Conservation (phyloP, 2,113 vertebrate species). For the Sinocyclocheilus anshuiensis region DNA sequence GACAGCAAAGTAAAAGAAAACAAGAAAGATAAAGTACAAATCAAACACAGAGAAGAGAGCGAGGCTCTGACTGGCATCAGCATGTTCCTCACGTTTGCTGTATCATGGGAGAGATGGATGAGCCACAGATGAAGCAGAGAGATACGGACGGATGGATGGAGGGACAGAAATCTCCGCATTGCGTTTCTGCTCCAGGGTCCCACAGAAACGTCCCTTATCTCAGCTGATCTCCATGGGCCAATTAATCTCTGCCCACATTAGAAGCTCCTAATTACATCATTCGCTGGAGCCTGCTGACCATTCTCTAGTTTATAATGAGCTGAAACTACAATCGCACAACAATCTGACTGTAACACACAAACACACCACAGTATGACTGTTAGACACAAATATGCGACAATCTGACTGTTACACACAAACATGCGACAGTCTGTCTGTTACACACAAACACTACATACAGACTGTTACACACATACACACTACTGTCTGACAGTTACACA, state of each 20-base stretch:
- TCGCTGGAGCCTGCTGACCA: slow-evolving; percentile 63
- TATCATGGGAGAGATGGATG: not conserved
- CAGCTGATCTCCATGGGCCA: slow-evolving; percentile 65
- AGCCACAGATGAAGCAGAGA: not conserved
- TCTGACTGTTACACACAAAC: too few species aligned
- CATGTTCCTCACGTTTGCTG: not conserved
- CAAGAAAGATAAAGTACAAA: slow-evolving; percentile 1
- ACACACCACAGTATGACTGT: too few species aligned
- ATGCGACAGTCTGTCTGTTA: too few species aligned
- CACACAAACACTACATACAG: too few species aligned
- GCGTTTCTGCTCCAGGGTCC: slow-evolving; percentile 29
- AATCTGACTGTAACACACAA: not conserved
- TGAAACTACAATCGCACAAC: not conserved
- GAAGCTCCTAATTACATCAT: slow-evolving; percentile 71
- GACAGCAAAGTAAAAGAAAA: not conserved
- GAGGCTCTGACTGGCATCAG: not conserved
- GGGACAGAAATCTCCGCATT: slow-evolving; percentile 12
- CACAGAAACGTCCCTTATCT: slow-evolving; percentile 39
- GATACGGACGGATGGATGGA: not conserved
- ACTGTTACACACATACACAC: too few species aligned
- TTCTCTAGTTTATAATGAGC: slow-evolving; percentile 67
- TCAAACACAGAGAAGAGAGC: not conserved
- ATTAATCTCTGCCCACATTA: slow-evolving; percentile 74
- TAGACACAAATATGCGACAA: too few species aligned
- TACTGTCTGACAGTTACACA: too few species aligned